Evolutionary conservation across 2,113 vertebrate genomes (phyloP), one percentile per base, ranked within the genome.

Genomic region (Cyphomyrus discorhynchus): DNA sequence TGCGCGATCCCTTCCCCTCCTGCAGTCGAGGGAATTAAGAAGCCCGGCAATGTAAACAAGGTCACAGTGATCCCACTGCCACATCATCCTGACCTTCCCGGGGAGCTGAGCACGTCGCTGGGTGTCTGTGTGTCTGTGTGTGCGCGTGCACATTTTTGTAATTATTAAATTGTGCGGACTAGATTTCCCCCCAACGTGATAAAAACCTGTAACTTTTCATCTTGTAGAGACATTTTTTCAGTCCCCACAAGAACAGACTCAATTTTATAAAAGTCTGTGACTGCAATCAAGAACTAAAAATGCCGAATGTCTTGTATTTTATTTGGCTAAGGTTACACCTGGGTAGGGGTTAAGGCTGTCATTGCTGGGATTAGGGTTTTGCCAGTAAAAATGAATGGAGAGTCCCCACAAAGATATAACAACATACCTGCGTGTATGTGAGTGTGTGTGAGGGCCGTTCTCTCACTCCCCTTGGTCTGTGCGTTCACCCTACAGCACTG

Each of bases 41-140:
- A 19, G 35, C 46, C 35, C 21, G 27, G 47, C 84, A 87, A 87
- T 80, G 89, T 90, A 87, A 90, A 90, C 89, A 90, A 90, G 84
- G 89, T 90, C 89, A 90, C 62, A 15, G 31, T 74, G 89, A 90
- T 90, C 89, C n/a, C 19, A 24, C 53, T 27, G 9, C 85, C 24
- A 31, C 62, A 62, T 4, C 62, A 45, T 35, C 15, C 84, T 56
- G 89, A 90, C 89, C 89, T 90, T 90, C 58, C 62, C n/a, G 8
- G 39, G 7, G 17, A 39, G 89, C 46, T 88, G 39, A 31, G 56
- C 50, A 35, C 46, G 35, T 62, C 7, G 11, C 31, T 39, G 47
- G 0, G 46, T 89, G 74, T n/a, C 45, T 49, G 87, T 24, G 86
- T 86, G 52, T 13, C 17, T 82, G 31, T 56, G 88, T 42, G 77